Conservation (phyloP, 2,797 vertebrate species). For the Petrocephalus schoutedeni region DNA sequence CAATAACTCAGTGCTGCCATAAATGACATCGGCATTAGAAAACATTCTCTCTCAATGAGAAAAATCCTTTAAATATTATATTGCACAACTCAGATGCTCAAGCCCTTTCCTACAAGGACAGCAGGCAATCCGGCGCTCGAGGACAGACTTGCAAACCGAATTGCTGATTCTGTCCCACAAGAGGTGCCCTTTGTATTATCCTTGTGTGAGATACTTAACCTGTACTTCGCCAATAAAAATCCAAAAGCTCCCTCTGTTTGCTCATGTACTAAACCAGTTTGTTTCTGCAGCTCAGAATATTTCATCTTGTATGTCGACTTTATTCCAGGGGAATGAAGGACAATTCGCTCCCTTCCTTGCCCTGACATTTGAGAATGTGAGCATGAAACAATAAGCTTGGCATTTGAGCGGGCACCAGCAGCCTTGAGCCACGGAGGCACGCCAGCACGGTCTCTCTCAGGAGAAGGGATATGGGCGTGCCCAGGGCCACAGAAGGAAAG, state of each 20-base stretch:
- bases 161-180: not conserved
- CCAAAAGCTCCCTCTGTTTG: not conserved
- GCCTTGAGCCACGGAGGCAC: not conserved
- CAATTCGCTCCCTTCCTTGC: slow-evolving; percentile 7
- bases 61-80: slow-evolving; percentile 3
- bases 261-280: slow-evolving; percentile 1
- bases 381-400: slow-evolving; percentile 16
- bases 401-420: slow-evolving; percentile 4
- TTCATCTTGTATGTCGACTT: slow-evolving; percentile 9
- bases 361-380: slow-evolving; percentile 22
- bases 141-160: not conserved
- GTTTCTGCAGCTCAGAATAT: slow-evolving; percentile 7
- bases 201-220: not conserved
- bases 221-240: not conserved
- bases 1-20: not conserved
- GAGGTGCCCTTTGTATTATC: not conserved
- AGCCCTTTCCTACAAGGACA: not conserved
- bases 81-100: not conserved
- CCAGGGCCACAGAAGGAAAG: not conserved
- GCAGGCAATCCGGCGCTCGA: not conserved
- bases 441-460: not conserved
- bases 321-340: slow-evolving; percentile 9
- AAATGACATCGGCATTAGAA: not conserved
- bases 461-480: not conserved
- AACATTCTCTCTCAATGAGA: not conserved